Evolutionary conservation across 2,113 vertebrate species (phyloP).

Genomic region (Burhinus oedicnemus): DNA sequence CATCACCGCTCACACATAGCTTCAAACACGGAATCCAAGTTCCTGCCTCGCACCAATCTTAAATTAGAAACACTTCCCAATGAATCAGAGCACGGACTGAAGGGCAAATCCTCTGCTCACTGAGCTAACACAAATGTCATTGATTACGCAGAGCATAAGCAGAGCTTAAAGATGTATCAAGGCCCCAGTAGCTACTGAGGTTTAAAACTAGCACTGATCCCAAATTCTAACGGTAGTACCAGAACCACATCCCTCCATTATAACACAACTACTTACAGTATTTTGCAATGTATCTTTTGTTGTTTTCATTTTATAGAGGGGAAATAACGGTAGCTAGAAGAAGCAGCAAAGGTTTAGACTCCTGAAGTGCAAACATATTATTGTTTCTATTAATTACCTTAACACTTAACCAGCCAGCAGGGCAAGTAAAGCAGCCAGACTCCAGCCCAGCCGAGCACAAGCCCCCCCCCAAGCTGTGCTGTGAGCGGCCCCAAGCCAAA

Average conservation of each 20-base stretch:
- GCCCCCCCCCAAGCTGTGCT: fast-evolving
- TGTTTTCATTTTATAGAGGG: neutral
- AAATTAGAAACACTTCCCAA: neutral
- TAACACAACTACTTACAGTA: neutral
- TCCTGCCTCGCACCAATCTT: neutral
- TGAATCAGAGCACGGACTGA: neutral
- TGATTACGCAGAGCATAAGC: neutral
- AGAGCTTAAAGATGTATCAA: neutral
- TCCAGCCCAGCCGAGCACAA: fast-evolving
- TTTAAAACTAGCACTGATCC: neutral
- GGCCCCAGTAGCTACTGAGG: neutral
- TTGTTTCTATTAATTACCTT: neutral
- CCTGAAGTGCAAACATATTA: neutral
- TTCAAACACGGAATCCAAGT: neutral
- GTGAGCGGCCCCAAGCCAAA: fast-evolving
- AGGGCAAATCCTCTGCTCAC: neutral
- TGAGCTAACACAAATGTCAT: neutral
- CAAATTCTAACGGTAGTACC: neutral
- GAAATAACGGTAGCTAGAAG: neutral
- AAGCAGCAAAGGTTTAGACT: neutral
- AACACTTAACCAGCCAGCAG: neutral
- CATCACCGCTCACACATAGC: neutral
- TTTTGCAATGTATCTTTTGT: neutral
- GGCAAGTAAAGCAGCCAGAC: neutral
- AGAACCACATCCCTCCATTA: fast-evolving